Evolutionary conservation across 2,888 invertebrate genomes (phyloP).

Genomic region (Acleris emargana): DNA sequence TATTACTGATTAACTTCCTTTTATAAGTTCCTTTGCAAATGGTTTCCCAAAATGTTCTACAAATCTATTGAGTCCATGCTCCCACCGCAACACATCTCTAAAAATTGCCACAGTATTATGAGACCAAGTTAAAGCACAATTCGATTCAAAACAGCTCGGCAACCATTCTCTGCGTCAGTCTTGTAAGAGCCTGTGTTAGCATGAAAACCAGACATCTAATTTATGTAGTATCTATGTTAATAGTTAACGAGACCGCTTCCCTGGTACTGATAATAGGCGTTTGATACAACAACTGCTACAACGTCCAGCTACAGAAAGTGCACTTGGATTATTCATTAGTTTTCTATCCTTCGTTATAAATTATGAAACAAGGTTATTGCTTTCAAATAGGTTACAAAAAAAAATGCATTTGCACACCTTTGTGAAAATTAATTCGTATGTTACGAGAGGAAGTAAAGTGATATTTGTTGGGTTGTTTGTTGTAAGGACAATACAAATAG

Average conservation of each 20-base stretch:
- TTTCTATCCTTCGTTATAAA: neutral
- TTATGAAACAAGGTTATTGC: neutral
- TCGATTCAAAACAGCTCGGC: neutral
- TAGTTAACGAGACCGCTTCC: conserved; percentile 23
- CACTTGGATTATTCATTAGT: neutral
- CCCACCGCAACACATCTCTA: too few species aligned
- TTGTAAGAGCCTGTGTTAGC: conserved; percentile 1
- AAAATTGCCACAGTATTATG: too few species aligned
- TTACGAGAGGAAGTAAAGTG: too few species aligned
- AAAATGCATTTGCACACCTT: neutral
- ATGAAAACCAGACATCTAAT: conserved; percentile 19
- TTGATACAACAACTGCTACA: conserved; percentile 5
- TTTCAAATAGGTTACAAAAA: neutral
- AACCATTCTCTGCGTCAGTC: neutral
- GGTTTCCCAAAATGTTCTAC: neutral
- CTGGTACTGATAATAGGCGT: conserved; percentile 15
- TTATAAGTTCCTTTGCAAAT: neutral
- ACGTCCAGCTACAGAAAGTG: conserved; percentile 9
- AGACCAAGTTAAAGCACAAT: neutral
- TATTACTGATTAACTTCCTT: neutral
- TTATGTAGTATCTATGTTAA: conserved; percentile 30
- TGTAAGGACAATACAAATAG: too few species aligned
- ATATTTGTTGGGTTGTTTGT: too few species aligned
- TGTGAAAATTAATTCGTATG: too few species aligned
- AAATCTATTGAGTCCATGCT: too few species aligned